Evolutionary conservation across 2,888 invertebrate species (phyloP), one percentile per base, ranked within the genome.

Genomic region (Brenthis daphne): DNA sequence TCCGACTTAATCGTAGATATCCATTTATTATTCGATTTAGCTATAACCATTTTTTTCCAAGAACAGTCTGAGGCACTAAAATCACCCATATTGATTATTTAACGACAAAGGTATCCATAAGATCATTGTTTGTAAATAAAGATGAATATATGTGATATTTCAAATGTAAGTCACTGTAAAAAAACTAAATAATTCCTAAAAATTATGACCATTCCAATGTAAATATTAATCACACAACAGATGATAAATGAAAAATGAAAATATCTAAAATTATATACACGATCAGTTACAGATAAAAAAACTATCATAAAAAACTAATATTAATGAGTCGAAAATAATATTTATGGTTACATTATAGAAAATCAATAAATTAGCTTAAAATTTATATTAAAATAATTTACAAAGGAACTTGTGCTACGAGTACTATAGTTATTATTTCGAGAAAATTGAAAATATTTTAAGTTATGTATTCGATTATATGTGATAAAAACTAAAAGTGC

Each of bases 71-170:
- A 83, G 74, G 83, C 78, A 79, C 78, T 81, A 37, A 83, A 79
- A 79, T 92, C 90, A 91, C 85, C 91, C 92, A 92, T 92, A 90
- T 83, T 92, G 92, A 87, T 92, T 91, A 80, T 91, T 92, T 77
- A 90, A 76, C 67, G 92, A 92, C 77, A 87, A 80, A 68, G 83
- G 76, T 84, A 92, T 92, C 92, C 91, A 90, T 78, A 92, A 85
- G 83, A 92, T 81, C 92, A 92, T 92, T 87, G 80, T 89, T 74
- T 68, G 55, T 16, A 55, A 53, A 67, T 63, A n/a, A 48, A 50
- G n/a, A 43, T 65, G 14, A 57, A 60, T 24, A 54, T 53, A 56
- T 14, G 13, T 24, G 33, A 48, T 60, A 54, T 65, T 57, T 69
- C 14, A 61, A 57, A 54, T 11, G 54, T 56, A 70, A 69, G 50